A percentile compares a stretch with the other conserved stretches of the same genome.
Conservation (phyloP, 2,888 invertebrate species). For the Lasius fuliginosus region DNA sequence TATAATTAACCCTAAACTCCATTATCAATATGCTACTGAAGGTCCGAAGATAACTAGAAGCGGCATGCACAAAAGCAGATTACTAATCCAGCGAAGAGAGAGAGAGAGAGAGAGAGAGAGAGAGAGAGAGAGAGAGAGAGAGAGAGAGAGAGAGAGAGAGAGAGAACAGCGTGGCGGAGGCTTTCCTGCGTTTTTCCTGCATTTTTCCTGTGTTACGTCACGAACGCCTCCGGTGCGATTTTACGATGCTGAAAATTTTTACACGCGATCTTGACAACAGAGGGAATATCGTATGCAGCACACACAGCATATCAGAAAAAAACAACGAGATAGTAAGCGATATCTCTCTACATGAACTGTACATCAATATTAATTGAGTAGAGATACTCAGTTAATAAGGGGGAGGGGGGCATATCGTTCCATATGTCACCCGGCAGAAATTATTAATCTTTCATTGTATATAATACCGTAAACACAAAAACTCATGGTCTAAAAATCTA, state of each 20-base stretch:
- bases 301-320: neutral
- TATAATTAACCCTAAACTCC: constrained; percentile 33
- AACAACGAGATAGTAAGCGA: neutral
- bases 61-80: constrained; percentile 35
- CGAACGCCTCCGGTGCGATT: neutral
- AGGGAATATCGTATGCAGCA: neutral
- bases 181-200: neutral
- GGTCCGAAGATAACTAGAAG: constrained; percentile 1
- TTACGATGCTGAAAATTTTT: constrained; percentile 13
- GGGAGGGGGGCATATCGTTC: neutral
- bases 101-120: neutral
- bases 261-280: neutral
- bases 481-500: neutral
- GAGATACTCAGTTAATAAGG: neutral
- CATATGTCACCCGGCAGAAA: neutral
- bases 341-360: neutral
- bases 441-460: constrained; percentile 14
- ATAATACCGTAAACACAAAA: neutral
- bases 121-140: neutral
- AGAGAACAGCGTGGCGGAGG: neutral
- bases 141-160: neutral
- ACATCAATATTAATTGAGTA: constrained; percentile 19
- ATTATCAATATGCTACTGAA: constrained; percentile 34
- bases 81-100: neutral
- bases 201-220: neutral